phyloP scores from a whole-genome alignment of 2,113 vertebrate species.

The Oryzias woworae region DNA sequence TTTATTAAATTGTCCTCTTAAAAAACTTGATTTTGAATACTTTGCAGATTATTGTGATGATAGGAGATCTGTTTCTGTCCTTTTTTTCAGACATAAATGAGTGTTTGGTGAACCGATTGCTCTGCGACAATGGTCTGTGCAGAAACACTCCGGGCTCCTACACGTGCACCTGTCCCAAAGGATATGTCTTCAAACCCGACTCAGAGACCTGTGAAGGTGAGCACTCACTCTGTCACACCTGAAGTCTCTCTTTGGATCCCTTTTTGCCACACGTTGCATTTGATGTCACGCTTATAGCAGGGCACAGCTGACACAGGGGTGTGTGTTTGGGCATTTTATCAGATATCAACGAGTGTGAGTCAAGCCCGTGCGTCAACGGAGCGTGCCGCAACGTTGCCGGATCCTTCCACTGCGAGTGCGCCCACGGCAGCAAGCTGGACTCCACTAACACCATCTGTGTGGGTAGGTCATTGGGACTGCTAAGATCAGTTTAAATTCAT shows the following conservation, averaged over 20 bases:
- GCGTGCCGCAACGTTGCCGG: constrained; percentile 88
- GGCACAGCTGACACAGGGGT: constrained; percentile 18
- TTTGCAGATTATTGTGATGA: background rate
- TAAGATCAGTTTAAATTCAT: no score
- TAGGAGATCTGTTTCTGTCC: constrained; percentile 1
- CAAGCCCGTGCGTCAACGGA: constrained; percentile 87
- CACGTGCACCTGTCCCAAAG: constrained; percentile 94
- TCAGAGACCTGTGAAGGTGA: constrained; percentile 97
- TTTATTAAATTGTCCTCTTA: background rate
- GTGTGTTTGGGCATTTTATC: constrained; percentile 48
- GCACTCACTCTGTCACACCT: background rate
- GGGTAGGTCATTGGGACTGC: constrained; percentile 76
- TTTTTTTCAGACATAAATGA: constrained; percentile 90
- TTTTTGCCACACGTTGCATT: constrained; percentile 42
- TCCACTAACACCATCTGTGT: constrained; percentile 89
- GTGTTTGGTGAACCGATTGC: constrained; percentile 89
- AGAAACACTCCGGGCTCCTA: constrained; percentile 95
- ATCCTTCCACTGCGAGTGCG: constrained; percentile 89
- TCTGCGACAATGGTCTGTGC: constrained; percentile 95
- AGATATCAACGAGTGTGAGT: constrained; percentile 92
- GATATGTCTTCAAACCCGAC: constrained; percentile 91
- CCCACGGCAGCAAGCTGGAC: constrained; percentile 89
- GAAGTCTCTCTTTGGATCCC: background rate
- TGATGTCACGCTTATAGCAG: constrained; percentile 11
- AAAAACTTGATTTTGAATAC: background rate